phyloP scores from a whole-genome alignment of 1,140 invertebrate genomes.

The Melanaphis sacchari region DNA sequence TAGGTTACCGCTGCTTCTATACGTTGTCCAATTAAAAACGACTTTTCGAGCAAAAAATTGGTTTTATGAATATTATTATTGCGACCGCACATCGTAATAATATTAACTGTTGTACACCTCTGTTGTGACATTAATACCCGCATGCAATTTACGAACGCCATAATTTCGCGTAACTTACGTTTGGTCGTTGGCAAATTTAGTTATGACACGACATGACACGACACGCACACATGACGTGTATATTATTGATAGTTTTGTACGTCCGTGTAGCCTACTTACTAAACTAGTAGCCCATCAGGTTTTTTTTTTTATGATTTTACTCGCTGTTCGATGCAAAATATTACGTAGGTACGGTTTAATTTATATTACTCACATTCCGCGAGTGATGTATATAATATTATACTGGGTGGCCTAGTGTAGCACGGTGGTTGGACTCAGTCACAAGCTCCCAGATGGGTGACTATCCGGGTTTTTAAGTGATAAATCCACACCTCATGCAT shows the following conservation, averaged over 20 bases:
- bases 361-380: not conserved
- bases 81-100: not conserved
- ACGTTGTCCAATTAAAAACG: not conserved
- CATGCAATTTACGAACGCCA: not conserved
- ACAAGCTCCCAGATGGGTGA: too few relatives aligned
- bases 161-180: not conserved
- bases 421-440: too few relatives aligned
- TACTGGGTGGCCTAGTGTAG: too few relatives aligned
- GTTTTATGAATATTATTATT: slow-evolving; percentile 1
- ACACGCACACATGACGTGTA: not conserved
- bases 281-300: not conserved
- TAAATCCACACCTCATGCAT: too few relatives aligned
- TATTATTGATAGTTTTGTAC: not conserved
- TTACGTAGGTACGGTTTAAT: not conserved
- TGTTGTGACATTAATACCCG: not conserved
- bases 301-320: not conserved
- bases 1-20: not conserved
- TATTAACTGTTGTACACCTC: not conserved
- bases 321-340: not conserved
- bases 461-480: too few relatives aligned
- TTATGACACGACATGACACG: not conserved
- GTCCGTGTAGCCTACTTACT: not conserved
- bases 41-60: not conserved
- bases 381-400: too few relatives aligned
- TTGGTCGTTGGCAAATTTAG: not conserved